Conservation (phyloP, 2,888 invertebrate genomes). For the Coenonympha arcania region DNA sequence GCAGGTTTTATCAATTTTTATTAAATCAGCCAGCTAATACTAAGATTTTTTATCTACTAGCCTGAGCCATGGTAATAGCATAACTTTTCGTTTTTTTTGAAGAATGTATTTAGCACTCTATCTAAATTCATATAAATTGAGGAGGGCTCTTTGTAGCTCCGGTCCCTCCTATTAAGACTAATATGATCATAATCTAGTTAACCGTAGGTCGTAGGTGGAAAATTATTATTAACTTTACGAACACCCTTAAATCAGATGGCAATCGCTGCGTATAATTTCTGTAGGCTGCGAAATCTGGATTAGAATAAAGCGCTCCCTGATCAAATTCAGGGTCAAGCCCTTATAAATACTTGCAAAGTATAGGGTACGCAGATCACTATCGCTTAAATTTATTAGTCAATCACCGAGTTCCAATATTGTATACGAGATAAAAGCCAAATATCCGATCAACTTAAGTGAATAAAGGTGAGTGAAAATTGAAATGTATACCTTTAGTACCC, state of each 20-base stretch:
- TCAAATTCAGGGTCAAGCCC: neutral
- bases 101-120: too few relatives aligned
- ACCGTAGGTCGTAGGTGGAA: neutral
- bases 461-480: conserved; percentile 30
- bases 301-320: conserved; percentile 1
- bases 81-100: too few relatives aligned
- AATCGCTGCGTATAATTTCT: neutral
- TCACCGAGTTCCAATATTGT: too few relatives aligned
- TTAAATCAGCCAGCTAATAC: too few relatives aligned
- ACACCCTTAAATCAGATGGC: conserved; percentile 1
- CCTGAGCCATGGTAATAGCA: too few relatives aligned
- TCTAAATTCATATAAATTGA: too few relatives aligned
- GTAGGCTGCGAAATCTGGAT: conserved; percentile 1
- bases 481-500: conserved; percentile 41
- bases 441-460: neutral
- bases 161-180: neutral
- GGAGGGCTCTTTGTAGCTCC: neutral
- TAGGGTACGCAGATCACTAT: neutral
- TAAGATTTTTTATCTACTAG: too few relatives aligned
- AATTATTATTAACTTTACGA: neutral
- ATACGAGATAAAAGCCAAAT: too few relatives aligned
- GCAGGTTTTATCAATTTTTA: too few relatives aligned
- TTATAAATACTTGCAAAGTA: conserved; percentile 7
- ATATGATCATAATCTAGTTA: neutral
- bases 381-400: conserved; percentile 7